phyloP scores from a whole-genome alignment of 2,888 invertebrate species.

The Sesamia inferens region DNA sequence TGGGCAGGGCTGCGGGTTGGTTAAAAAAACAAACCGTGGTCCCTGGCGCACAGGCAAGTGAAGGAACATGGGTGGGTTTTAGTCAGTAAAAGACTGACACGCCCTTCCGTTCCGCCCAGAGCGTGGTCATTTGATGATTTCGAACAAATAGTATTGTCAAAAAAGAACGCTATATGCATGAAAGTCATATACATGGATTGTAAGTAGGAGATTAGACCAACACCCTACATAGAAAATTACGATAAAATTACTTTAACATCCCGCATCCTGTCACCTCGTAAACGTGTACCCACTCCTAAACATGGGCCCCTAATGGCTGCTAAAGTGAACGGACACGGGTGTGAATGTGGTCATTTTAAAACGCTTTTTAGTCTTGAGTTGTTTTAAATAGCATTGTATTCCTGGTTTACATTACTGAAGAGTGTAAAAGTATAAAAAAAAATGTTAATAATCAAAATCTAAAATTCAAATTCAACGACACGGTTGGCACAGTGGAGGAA shows the following conservation, averaged over 20 bases:
- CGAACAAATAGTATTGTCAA: too few relatives aligned
- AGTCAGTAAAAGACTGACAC: too few relatives aligned
- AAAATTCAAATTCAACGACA: neutral
- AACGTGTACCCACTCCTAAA: conserved; percentile 14
- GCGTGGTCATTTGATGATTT: too few relatives aligned
- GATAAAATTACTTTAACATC: conserved; percentile 34
- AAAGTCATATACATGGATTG: neutral
- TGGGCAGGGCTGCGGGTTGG: too few relatives aligned
- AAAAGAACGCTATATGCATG: neutral
- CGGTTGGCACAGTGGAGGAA: too few relatives aligned
- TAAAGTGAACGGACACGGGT: conserved; percentile 12
- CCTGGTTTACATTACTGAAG: neutral
- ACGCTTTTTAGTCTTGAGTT: neutral
- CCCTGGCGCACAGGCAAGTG: too few relatives aligned
- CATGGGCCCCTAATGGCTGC: conserved; percentile 31
- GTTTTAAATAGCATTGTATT: neutral
- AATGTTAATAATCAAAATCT: neutral
- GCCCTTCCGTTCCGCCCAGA: too few relatives aligned
- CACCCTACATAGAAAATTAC: conserved; percentile 12
- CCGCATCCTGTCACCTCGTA: conserved; percentile 32
- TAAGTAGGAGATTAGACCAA: conserved; percentile 5
- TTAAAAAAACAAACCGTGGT: too few relatives aligned
- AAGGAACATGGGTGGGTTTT: too few relatives aligned
- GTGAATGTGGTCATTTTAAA: conserved; percentile 3
- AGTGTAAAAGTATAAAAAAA: neutral